These are phyloP conservation scores for Oceanites oceanicus DNA, from an alignment of 2,113 vertebrate species.

Conservation along the genomic window DNA sequence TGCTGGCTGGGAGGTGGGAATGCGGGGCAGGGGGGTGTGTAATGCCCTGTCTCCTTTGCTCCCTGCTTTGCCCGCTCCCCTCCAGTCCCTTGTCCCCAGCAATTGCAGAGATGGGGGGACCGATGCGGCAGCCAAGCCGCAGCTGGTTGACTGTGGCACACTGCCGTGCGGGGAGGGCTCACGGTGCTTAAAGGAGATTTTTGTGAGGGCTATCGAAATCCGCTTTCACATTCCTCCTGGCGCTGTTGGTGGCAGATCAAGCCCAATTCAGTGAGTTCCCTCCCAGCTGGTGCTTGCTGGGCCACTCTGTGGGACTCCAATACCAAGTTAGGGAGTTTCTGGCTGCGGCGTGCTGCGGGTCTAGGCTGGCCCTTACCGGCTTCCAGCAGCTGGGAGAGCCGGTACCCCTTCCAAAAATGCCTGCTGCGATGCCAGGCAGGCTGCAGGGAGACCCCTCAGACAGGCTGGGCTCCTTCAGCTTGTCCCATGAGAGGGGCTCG, in stretches of 20 bases:
- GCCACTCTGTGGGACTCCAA: accelerated
- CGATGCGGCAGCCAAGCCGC: accelerated
- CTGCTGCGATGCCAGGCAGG: accelerated
- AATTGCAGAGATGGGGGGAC: background rate
- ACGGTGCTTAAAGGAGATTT: background rate
- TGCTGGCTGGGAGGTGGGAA: background rate
- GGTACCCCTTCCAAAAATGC: background rate
- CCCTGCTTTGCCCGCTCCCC: accelerated
- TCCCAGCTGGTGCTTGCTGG: background rate
- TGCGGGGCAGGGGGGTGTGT: background rate
- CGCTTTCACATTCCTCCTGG: background rate
- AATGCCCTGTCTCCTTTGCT: background rate
- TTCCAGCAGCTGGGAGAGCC: accelerated
- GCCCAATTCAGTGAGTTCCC: background rate
- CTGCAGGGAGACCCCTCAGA: background rate
- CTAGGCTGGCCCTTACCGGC: background rate
- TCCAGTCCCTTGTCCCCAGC: background rate
- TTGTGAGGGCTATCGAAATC: background rate
- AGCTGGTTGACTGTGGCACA: background rate
- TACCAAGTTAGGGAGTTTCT: background rate
- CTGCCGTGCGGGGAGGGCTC: accelerated
- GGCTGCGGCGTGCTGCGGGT: background rate
- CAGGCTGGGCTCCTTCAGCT: background rate
- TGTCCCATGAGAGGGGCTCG: background rate
- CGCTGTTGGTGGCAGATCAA: background rate